phyloP scores from a whole-genome alignment of 1,140 invertebrate species.

The Aphidius ervi region DNA sequence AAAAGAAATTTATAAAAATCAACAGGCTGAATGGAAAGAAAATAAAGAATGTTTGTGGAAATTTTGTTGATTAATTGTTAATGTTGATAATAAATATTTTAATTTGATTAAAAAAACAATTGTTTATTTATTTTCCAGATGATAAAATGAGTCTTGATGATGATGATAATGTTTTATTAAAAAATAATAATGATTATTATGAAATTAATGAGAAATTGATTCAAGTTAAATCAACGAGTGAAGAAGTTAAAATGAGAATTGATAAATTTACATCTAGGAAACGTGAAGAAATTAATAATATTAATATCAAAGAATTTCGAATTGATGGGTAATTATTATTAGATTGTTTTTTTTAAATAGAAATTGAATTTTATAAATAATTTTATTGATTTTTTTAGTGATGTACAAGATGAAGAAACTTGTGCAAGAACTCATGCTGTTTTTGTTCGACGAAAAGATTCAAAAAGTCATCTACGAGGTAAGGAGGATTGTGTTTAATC shows the following conservation, averaged over 20 bases:
- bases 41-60: slow-evolving; percentile 75
- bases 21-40: slow-evolving; percentile 66
- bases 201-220: slow-evolving; percentile 51
- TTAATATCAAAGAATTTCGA: slow-evolving; percentile 67
- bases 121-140: slow-evolving; percentile 6
- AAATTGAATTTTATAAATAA: background rate
- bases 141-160: background rate
- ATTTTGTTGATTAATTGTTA: slow-evolving; percentile 38
- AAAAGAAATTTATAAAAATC: slow-evolving; percentile 80
- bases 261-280: slow-evolving; percentile 62
- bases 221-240: slow-evolving; percentile 59
- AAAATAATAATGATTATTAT: slow-evolving; percentile 31
- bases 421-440: slow-evolving; percentile 68
- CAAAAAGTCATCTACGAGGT: slow-evolving; percentile 70
- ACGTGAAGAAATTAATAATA: slow-evolving; percentile 60
- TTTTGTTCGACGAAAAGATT: slow-evolving; percentile 60
- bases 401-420: slow-evolving; percentile 43
- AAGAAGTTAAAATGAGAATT: slow-evolving; percentile 60
- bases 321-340: slow-evolving; percentile 33
- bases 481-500: slow-evolving; percentile 20
- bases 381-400: slow-evolving; percentile 25
- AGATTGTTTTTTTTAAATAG: background rate
- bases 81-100: slow-evolving; percentile 10
- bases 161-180: slow-evolving; percentile 7
- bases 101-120: too few relatives aligned